phyloP scores from a whole-genome alignment of 2,888 invertebrate genomes.

The Drosophila paranaensis region DNA sequence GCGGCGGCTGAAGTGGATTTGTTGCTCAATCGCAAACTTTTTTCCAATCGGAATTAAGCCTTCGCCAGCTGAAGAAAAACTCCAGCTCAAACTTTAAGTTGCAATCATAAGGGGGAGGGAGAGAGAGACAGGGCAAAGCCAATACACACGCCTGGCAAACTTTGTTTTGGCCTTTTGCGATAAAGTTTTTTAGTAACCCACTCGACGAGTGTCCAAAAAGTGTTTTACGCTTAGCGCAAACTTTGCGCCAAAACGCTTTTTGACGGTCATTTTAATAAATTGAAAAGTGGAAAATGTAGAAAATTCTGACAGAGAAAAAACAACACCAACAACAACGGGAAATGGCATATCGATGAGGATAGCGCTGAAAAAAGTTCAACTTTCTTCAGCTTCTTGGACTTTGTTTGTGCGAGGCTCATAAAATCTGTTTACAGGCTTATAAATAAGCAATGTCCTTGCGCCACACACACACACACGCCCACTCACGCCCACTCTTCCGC shows the following conservation, averaged over 20 bases:
- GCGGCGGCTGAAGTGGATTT: conserved; percentile 31
- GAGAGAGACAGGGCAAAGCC: conserved; percentile 36
- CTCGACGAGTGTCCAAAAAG: conserved; percentile 71
- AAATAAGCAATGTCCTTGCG: conserved; percentile 63
- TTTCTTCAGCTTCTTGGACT: not conserved
- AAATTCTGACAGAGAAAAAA: conserved; percentile 6
- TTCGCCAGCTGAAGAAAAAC: conserved; percentile 29
- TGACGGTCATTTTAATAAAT: conserved; percentile 80
- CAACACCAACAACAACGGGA: conserved; percentile 8
- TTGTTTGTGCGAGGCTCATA: conserved; percentile 72
- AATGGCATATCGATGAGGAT: conserved; percentile 63
- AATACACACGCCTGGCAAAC: conserved; percentile 48
- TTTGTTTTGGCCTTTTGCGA: conserved; percentile 40
- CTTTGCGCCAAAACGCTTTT: conserved; percentile 69
- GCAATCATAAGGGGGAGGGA: conserved; percentile 62
- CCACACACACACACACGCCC: not conserved
- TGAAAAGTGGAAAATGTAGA: conserved; percentile 68
- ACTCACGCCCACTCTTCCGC: conserved; percentile 1
- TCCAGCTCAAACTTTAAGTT: conserved; percentile 49
- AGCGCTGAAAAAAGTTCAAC: conserved; percentile 26
- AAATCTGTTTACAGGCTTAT: conserved; percentile 79
- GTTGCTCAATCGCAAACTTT: conserved; percentile 38
- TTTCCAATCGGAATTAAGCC: conserved; percentile 67
- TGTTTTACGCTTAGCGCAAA: conserved; percentile 76
- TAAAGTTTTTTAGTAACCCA: conserved; percentile 54